These are phyloP conservation scores for Pilophorus perplexus DNA, from an alignment of 2,888 invertebrate species.

Conservation along the genomic window DNA sequence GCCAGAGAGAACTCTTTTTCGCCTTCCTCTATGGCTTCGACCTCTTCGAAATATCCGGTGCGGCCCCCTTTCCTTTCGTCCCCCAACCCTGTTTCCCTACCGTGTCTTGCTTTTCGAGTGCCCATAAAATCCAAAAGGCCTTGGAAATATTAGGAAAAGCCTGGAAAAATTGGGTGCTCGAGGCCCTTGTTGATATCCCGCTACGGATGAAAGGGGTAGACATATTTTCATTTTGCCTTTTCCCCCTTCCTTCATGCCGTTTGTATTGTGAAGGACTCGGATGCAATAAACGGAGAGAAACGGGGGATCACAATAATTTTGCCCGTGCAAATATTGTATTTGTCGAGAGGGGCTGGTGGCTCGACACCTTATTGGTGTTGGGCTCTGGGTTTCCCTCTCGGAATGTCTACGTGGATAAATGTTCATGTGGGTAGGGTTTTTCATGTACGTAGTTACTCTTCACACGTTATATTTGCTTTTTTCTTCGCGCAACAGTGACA, in stretches of 20 bases:
- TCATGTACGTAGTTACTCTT: too few relatives aligned
- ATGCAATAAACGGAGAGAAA: neutral
- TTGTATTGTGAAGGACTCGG: neutral
- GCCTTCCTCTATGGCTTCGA: neutral
- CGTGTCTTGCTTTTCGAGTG: too few relatives aligned
- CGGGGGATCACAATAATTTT: slow-evolving; percentile 5
- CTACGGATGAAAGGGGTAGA: neutral
- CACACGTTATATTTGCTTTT: too few relatives aligned
- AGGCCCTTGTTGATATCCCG: slow-evolving; percentile 1
- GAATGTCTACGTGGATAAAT: too few relatives aligned
- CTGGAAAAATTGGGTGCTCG: neutral
- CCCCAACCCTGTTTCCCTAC: too few relatives aligned
- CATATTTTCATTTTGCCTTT: slow-evolving; percentile 6
- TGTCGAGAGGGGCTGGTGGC: too few relatives aligned
- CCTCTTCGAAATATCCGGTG: slow-evolving; percentile 20
- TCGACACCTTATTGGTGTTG: too few relatives aligned
- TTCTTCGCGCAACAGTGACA: too few relatives aligned
- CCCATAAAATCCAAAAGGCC: slow-evolving; percentile 14
- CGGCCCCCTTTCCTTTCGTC: neutral
- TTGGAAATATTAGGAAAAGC: neutral
- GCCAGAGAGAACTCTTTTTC: neutral
- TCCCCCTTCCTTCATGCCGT: neutral
- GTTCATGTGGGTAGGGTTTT: too few relatives aligned
- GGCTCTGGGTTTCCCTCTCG: too few relatives aligned
- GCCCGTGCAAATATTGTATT: slow-evolving; percentile 15